Percentiles rank a stretch among this genome's conserved stretches.
Evolutionary conservation across 2,113 vertebrate species (phyloP).

Genomic region (Propithecus coquereli): DNA sequence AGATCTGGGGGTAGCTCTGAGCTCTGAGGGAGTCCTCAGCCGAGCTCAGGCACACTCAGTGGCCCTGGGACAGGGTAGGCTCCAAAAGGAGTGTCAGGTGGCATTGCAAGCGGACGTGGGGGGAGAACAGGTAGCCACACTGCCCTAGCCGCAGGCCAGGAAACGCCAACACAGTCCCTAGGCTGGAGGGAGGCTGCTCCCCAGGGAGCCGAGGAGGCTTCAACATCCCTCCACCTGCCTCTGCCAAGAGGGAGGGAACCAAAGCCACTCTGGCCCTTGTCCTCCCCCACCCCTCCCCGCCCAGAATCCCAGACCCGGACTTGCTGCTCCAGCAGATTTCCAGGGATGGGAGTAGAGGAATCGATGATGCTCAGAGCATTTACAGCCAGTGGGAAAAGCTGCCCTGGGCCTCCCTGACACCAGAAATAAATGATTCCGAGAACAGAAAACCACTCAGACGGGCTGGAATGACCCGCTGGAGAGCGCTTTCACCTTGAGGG

Average conservation of each 20-base stretch:
- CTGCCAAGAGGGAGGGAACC: neutral
- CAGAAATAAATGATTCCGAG: slow-evolving; percentile 81
- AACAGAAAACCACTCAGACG: slow-evolving; percentile 77
- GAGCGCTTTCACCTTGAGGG: slow-evolving; percentile 81
- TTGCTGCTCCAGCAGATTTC: slow-evolving; percentile 78
- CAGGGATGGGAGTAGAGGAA: slow-evolving; percentile 71
- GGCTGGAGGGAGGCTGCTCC: neutral
- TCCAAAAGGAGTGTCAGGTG: neutral
- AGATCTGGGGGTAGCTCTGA: neutral
- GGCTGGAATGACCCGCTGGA: slow-evolving; percentile 76
- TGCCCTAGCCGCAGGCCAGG: neutral
- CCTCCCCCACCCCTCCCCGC: neutral
- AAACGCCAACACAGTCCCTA: neutral
- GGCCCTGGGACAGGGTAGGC: neutral
- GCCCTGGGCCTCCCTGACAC: slow-evolving; percentile 81
- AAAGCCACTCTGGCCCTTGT: neutral
- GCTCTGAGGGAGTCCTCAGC: neutral
- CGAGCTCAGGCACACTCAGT: neutral
- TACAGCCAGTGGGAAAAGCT: slow-evolving; percentile 74
- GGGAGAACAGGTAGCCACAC: neutral
- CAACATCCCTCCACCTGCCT: neutral
- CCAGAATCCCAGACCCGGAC: slow-evolving; percentile 58
- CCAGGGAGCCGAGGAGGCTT: neutral
- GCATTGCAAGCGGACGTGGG: neutral
- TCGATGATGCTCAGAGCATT: slow-evolving; percentile 76